Percentiles rank a stretch among this genome's conserved stretches.
Evolutionary conservation across 2,888 invertebrate species (phyloP).

Genomic region (Tenthredo amoena): DNA sequence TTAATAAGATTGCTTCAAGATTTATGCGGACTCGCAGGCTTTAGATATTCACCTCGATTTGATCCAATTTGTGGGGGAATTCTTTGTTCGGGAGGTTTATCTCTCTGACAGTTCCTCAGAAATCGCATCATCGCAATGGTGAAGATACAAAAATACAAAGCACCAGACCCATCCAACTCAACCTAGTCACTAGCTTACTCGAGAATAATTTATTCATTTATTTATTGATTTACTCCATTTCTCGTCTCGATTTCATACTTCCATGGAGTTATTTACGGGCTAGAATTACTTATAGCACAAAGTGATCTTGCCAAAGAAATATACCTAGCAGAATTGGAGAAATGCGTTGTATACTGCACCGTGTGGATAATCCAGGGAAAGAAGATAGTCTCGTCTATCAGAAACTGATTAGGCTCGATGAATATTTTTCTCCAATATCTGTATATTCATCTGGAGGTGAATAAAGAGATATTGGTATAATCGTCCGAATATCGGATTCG

Average conservation of each 20-base stretch:
- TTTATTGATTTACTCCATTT: not conserved
- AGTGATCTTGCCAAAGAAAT: not conserved
- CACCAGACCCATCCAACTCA: not conserved
- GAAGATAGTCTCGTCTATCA: not conserved
- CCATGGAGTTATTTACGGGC: not conserved
- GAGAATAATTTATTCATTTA: not conserved
- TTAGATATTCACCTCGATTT: not conserved
- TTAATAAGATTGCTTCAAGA: constrained; percentile 17
- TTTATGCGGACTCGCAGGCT: constrained; percentile 10
- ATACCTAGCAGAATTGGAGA: not conserved
- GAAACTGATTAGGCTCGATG: not conserved
- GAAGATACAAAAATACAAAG: not conserved
- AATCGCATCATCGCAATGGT: not conserved
- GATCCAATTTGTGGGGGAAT: constrained; percentile 4
- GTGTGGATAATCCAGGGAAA: not conserved
- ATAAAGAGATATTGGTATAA: not conserved
- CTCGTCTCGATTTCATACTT: not conserved
- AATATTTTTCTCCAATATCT: not conserved
- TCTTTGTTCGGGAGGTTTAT: not conserved
- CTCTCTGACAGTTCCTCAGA: not conserved
- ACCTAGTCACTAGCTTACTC: not conserved
- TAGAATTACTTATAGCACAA: not conserved
- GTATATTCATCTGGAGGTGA: not conserved
- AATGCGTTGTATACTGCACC: not conserved
- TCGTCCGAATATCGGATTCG: not conserved